phyloP scores from a whole-genome alignment of 2,797 vertebrate species.

The Eulemur albifrons region DNA sequence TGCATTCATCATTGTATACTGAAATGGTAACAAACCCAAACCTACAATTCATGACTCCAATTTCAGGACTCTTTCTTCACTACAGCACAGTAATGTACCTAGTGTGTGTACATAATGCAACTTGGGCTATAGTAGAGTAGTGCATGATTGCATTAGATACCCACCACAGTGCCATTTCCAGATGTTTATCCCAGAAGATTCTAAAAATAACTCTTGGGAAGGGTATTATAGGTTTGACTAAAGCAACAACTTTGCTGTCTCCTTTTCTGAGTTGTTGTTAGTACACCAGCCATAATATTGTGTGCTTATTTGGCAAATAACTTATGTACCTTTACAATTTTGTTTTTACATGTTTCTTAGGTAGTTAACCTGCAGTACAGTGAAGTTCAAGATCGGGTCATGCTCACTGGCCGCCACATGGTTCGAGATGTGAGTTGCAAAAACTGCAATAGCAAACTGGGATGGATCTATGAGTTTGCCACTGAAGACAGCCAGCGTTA shows the following conservation, averaged over 20 bases:
- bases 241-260: not conserved
- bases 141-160: not conserved
- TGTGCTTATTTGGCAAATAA: not conserved
- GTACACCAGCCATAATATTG: not conserved
- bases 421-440: constrained; percentile 99
- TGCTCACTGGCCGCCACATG: constrained; percentile 99
- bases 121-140: not conserved
- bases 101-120: not conserved
- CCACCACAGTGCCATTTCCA: not conserved
- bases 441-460: constrained; percentile 99
- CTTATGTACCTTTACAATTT: constrained; percentile 47
- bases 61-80: constrained; percentile 4
- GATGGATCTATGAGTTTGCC: constrained; percentile 99
- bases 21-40: not conserved
- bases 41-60: not conserved
- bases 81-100: not conserved
- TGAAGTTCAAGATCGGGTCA: constrained; percentile 98
- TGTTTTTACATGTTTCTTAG: constrained; percentile 79
- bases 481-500: constrained; percentile 99
- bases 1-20: not conserved
- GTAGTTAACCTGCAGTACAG: constrained; percentile 99
- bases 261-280: constrained; percentile 3
- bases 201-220: not conserved
- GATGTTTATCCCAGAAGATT: not conserved
- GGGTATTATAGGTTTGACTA: not conserved